Evolutionary conservation across 2,888 invertebrate species (phyloP), one percentile per base, ranked within the genome.

Genomic region (Perithous albicinctus): DNA sequence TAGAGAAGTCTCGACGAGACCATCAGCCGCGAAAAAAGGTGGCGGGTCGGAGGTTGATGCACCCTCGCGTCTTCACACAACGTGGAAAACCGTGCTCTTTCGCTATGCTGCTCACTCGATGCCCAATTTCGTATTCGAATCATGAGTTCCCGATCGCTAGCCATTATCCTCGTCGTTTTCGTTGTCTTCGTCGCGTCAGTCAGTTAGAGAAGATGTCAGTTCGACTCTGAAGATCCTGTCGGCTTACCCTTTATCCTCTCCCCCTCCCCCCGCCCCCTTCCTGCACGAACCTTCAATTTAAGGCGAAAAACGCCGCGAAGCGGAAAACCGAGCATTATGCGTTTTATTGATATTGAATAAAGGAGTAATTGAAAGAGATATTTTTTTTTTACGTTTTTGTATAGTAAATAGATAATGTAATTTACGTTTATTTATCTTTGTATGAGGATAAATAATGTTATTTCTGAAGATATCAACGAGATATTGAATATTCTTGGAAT

Each of bases 141-240:
- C 84, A 84, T 77, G 84, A 80, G 82, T 74, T 59, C 69, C 72
- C 82, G 83, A 85, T 85, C 85, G 81, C 69, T 83, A 78, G 66
- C 85, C 85, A 85, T 85, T 85, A 82, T 83, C 82, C 82, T 76
- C 75, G 80, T 66, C 77, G 67, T 82, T 48, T 41, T 64, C 48
- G 15, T 64, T 56, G 46, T 77, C 72, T 51, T 43, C 43, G 54
- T 69, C 63, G 77, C 73, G 69, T 77, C 81, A 81, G 73, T 81
- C 77, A 56, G 73, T 67, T 73, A 72, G 59, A 66, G 63, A 81
- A 77, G 81, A 81, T 63, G 80, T 73, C 76, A 61, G 32, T 18
- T 48, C 72, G 61, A 51, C 63, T n/a, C n/a, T 54, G 35, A 67
- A 76, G 59, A 67, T 41, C 32, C 46, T 41, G 23, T 15, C 32